phyloP scores from a whole-genome alignment of 2,888 invertebrate species.

The Pollenia griseotomentosa region DNA sequence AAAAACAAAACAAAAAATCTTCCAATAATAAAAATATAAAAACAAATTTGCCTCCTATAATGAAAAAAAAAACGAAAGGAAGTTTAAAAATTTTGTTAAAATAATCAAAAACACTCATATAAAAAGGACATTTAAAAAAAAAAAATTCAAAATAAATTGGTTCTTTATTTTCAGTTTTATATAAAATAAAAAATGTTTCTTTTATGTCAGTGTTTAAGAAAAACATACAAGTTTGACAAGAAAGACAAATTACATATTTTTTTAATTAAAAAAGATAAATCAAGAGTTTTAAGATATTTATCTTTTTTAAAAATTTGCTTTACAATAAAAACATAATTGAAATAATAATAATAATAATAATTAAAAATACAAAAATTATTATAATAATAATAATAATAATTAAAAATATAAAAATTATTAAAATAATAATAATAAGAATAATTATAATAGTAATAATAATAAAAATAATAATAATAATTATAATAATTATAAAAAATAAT shows the following conservation, averaged over 20 bases:
- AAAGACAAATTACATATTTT: constrained; percentile 45
- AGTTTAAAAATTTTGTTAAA: constrained; percentile 33
- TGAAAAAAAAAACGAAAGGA: constrained; percentile 32
- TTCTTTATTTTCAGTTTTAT: constrained; percentile 27
- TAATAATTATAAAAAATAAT: too few relatives aligned
- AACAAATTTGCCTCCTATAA: constrained; percentile 56
- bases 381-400: background rate
- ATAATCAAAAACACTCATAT: constrained; percentile 45
- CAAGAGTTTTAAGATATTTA: constrained; percentile 19
- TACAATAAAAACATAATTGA: constrained; percentile 26
- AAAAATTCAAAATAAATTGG: background rate
- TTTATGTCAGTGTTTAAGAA: constrained; percentile 27
- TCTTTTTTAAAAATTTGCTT: constrained; percentile 51
- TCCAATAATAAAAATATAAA: constrained; percentile 57
- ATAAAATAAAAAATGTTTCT: constrained; percentile 33
- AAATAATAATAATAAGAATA: constrained; percentile 34
- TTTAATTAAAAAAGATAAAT: constrained; percentile 26
- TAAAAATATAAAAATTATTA: constrained; percentile 10
- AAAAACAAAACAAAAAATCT: constrained; percentile 56
- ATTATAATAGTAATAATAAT: constrained; percentile 46
- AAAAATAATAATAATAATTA: too few relatives aligned
- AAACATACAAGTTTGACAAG: background rate
- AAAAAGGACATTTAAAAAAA: constrained; percentile 16
- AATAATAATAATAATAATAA: background rate
- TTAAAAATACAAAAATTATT: background rate